These are phyloP conservation scores for Paralinhomoeus sp. DNA, from an alignment of 2,888 invertebrate genomes.

Conservation along the genomic window DNA sequence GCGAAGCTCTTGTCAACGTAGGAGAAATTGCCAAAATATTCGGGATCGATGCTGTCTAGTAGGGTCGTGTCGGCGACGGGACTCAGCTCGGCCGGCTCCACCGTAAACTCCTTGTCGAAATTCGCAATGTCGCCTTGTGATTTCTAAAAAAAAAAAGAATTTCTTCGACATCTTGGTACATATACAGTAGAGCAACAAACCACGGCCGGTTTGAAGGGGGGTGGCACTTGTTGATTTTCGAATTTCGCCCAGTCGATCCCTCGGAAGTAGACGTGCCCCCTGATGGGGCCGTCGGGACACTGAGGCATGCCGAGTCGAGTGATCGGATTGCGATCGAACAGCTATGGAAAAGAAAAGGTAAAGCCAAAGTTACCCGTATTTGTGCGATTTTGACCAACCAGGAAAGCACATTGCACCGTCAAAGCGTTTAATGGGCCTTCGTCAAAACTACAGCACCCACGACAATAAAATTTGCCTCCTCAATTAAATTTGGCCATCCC, in stretches of 20 bases:
- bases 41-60: slow-evolving; percentile 82
- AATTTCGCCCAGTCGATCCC: slow-evolving; percentile 66
- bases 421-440: too few species aligned
- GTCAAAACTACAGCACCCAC: too few species aligned
- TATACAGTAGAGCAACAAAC: slow-evolving; percentile 31
- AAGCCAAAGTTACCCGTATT: too few species aligned
- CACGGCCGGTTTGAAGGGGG: slow-evolving; percentile 81
- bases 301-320: slow-evolving; percentile 65
- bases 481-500: slow-evolving; percentile 13
- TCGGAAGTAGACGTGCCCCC: slow-evolving; percentile 72
- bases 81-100: slow-evolving; percentile 69
- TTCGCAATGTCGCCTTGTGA: slow-evolving; percentile 84
- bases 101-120: slow-evolving; percentile 88
- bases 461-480: neutral
- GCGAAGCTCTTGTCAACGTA: slow-evolving; percentile 32
- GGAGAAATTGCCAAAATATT: slow-evolving; percentile 82
- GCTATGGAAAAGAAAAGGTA: slow-evolving; percentile 28
- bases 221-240: slow-evolving; percentile 60
- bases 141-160: slow-evolving; percentile 48
- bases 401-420: too few species aligned
- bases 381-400: too few species aligned
- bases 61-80: slow-evolving; percentile 66
- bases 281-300: slow-evolving; percentile 65
- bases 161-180: neutral
- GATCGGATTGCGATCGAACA: slow-evolving; percentile 73